Percentiles rank a stretch among this genome's conserved stretches.
Conservation (phyloP, 2,888 invertebrate species). For the Leptinotarsa rubiginosa region DNA sequence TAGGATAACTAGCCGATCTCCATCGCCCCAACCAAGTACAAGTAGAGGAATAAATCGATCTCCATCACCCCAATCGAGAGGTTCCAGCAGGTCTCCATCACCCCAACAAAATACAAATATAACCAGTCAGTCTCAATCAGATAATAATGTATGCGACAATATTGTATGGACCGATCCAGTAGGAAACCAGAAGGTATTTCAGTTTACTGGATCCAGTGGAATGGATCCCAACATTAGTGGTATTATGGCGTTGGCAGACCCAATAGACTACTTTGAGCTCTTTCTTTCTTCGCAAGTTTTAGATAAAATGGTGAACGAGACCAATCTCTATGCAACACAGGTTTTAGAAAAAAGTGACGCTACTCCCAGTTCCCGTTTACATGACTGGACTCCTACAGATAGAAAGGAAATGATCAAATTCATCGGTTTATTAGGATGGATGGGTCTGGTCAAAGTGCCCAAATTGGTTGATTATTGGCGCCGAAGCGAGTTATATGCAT, state of each 20-base stretch:
- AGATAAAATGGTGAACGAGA: slow-evolving; percentile 6
- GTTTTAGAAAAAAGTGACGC: slow-evolving; percentile 13
- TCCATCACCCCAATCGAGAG: slow-evolving; percentile 5
- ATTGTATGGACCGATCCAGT: slow-evolving; percentile 2
- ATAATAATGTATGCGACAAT: slow-evolving; percentile 7
- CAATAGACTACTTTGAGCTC: neutral
- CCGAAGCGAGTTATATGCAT: slow-evolving; percentile 26
- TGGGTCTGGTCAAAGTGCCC: slow-evolving; percentile 43
- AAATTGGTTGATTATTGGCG: slow-evolving; percentile 36
- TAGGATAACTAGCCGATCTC: slow-evolving; percentile 7
- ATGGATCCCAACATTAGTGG: slow-evolving; percentile 9
- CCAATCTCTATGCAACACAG: slow-evolving; percentile 23
- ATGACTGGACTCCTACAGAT: slow-evolving; percentile 20
- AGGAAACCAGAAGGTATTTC: slow-evolving; percentile 7
- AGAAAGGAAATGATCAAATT: slow-evolving; percentile 30
- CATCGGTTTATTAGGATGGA: slow-evolving; percentile 45
- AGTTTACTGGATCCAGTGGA: slow-evolving; percentile 5
- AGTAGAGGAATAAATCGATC: slow-evolving; percentile 7
- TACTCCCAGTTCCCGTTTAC: slow-evolving; percentile 18
- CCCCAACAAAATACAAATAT: slow-evolving; percentile 1
- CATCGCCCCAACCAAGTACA: slow-evolving; percentile 7
- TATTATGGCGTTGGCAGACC: slow-evolving; percentile 2
- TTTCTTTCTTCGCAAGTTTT: neutral
- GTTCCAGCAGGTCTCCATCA: neutral
- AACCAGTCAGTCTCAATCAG: slow-evolving; percentile 1